phyloP scores from a whole-genome alignment of 2,888 invertebrate species.

The Cyclophora punctaria region DNA sequence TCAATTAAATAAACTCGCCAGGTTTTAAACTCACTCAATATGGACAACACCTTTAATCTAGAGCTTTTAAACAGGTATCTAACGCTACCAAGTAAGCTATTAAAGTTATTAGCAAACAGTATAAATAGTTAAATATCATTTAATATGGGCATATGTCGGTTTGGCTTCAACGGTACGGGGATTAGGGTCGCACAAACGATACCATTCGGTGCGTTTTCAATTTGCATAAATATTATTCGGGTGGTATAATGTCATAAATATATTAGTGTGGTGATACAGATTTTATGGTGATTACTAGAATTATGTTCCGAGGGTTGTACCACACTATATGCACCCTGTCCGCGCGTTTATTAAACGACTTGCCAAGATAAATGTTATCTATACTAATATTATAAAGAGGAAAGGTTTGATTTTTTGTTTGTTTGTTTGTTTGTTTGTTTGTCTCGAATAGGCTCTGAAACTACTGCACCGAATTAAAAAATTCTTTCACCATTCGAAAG shows the following conservation, averaged over 20 bases:
- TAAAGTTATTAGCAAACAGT: too few species aligned
- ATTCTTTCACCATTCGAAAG: too few species aligned
- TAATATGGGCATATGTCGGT: constrained; percentile 51
- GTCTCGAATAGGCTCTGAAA: too few species aligned
- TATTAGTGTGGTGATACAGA: constrained; percentile 72
- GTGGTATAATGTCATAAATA: constrained; percentile 69
- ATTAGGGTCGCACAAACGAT: constrained; percentile 65
- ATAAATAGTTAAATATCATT: constrained; percentile 17
- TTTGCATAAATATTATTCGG: constrained; percentile 74
- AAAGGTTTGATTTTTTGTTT: too few species aligned
- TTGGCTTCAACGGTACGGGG: constrained; percentile 36
- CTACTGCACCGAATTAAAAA: too few species aligned
- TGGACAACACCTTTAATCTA: too few species aligned
- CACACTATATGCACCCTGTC: constrained; percentile 30
- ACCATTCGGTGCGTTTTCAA: constrained; percentile 70
- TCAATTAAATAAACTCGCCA: too few species aligned
- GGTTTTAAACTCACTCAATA: too few species aligned
- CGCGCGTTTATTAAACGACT: constrained; percentile 19
- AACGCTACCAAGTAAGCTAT: too few species aligned
- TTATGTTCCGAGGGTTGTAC: constrained; percentile 49
- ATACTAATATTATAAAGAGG: too few species aligned
- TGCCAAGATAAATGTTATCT: constrained; percentile 23
- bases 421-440: too few species aligned
- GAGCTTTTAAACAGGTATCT: too few species aligned
- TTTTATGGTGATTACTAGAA: constrained; percentile 72